These are phyloP conservation scores for Amorpha juglandis DNA, from an alignment of 2,888 invertebrate genomes.

Conservation along the genomic window DNA sequence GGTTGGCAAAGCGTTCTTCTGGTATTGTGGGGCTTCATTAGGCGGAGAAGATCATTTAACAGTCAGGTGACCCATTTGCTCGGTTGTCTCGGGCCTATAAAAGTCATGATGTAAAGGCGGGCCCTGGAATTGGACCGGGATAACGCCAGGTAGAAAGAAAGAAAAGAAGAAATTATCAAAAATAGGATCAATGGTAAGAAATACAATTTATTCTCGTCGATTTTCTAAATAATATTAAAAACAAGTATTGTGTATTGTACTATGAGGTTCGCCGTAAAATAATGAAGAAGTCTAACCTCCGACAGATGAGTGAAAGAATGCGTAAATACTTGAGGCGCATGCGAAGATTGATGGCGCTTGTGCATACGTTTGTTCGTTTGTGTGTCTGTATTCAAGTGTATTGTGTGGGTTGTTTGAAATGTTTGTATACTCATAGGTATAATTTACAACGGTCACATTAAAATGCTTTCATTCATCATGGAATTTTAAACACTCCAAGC, in stretches of 20 bases:
- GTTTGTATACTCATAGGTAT: neutral
- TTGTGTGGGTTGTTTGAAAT: neutral
- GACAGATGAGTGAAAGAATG: conserved; percentile 10
- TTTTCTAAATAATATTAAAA: neutral
- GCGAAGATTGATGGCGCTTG: neutral
- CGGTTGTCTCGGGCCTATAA: too few relatives aligned
- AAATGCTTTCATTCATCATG: neutral
- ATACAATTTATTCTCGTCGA: too few relatives aligned
- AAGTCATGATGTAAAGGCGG: too few relatives aligned
- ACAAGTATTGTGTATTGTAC: neutral
- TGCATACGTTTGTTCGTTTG: neutral
- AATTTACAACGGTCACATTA: neutral
- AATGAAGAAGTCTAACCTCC: neutral
- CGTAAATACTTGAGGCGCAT: neutral
- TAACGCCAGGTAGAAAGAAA: too few relatives aligned
- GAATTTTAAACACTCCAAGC: neutral
- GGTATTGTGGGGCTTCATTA: too few relatives aligned
- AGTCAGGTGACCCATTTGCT: too few relatives aligned
- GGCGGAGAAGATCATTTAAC: too few relatives aligned
- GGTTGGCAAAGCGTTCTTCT: too few relatives aligned
- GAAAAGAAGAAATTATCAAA: too few relatives aligned
- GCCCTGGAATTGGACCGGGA: too few relatives aligned
- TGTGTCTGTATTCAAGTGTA: neutral
- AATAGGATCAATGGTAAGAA: too few relatives aligned
- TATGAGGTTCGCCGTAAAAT: neutral